A percentile compares a stretch with the other conserved stretches of the same genome.
Conservation (phyloP, 2,888 invertebrate species). For the Sminthurinus aureus region DNA sequence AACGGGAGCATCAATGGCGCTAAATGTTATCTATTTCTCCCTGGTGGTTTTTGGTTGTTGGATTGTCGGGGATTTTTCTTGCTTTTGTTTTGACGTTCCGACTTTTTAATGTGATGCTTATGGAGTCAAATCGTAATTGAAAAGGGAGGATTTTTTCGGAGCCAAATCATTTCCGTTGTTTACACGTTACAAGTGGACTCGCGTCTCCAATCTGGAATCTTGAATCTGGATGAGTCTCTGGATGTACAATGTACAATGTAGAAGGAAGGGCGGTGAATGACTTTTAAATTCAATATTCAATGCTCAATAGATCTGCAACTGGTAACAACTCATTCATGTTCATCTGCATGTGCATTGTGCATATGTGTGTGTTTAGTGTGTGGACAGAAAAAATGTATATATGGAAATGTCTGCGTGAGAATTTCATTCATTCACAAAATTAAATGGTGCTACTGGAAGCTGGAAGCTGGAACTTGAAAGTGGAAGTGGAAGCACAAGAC, state of each 20-base stretch:
- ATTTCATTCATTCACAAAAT: slow-evolving; percentile 33
- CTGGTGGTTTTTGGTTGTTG: background rate
- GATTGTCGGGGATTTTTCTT: background rate
- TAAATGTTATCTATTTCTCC: background rate
- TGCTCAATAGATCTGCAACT: slow-evolving; percentile 14
- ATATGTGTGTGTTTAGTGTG: too few species aligned
- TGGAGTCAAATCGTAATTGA: background rate
- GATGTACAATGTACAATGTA: background rate
- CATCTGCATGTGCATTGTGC: background rate
- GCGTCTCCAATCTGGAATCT: too few species aligned
- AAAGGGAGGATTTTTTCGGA: slow-evolving; percentile 13
- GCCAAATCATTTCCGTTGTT: slow-evolving; percentile 48
- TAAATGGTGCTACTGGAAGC: background rate
- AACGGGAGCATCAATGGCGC: background rate
- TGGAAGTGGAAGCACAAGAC: background rate
- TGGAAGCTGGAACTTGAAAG: too few species aligned
- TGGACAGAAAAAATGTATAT: background rate
- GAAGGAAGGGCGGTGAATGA: slow-evolving; percentile 19
- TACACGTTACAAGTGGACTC: slow-evolving; percentile 15
- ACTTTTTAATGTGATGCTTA: background rate
- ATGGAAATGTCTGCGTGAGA: slow-evolving; percentile 21
- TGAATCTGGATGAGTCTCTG: background rate
- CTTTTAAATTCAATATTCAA: slow-evolving; percentile 22
- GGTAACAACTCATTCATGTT: slow-evolving; percentile 18
- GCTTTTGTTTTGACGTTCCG: slow-evolving; percentile 1